A percentile compares a stretch with the other conserved stretches of the same genome.
These are phyloP conservation scores for Nomada lathburiana DNA, from an alignment of 2,888 invertebrate genomes.

Conservation along the genomic window DNA sequence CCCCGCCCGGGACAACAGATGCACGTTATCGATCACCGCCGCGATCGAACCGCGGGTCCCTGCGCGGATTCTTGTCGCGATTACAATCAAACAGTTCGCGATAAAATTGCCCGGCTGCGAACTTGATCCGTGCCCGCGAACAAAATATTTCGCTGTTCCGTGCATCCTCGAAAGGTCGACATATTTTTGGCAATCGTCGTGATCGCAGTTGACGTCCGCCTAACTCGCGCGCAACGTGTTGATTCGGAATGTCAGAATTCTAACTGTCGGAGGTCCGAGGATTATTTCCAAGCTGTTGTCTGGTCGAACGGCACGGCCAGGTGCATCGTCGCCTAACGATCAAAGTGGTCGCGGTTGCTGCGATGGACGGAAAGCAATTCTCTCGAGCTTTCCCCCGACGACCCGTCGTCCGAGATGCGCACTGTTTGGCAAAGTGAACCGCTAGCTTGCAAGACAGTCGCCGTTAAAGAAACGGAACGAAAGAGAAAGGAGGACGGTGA, in stretches of 20 bases:
- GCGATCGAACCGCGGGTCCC: not conserved
- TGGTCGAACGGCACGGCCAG: constrained; percentile 12
- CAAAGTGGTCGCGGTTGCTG: not conserved
- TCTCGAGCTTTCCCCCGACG: not conserved
- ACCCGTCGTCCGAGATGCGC: not conserved
- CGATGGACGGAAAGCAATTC: too few species aligned
- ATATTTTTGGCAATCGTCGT: constrained; percentile 9
- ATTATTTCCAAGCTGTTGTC: constrained; percentile 18
- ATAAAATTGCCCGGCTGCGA: too few species aligned
- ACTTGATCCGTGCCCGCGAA: too few species aligned
- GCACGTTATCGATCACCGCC: not conserved
- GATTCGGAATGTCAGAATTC: constrained; percentile 10
- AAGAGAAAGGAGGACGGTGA: constrained; percentile 1
- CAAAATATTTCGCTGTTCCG: too few species aligned
- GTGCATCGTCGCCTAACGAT: not conserved
- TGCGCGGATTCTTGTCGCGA: too few species aligned
- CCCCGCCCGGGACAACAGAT: constrained; percentile 15
- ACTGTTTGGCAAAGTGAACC: constrained; percentile 38
- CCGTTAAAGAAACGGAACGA: constrained; percentile 19
- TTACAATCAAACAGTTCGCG: too few species aligned
- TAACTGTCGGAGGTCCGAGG: not conserved
- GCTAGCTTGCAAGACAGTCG: constrained; percentile 7
- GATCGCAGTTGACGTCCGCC: constrained; percentile 24
- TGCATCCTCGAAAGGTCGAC: constrained; percentile 13
- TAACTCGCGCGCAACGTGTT: constrained; percentile 27